Base-by-base conservation (phyloP, 1,140 invertebrate genomes). In the Trichomalopsis sarcophagae region DNA sequence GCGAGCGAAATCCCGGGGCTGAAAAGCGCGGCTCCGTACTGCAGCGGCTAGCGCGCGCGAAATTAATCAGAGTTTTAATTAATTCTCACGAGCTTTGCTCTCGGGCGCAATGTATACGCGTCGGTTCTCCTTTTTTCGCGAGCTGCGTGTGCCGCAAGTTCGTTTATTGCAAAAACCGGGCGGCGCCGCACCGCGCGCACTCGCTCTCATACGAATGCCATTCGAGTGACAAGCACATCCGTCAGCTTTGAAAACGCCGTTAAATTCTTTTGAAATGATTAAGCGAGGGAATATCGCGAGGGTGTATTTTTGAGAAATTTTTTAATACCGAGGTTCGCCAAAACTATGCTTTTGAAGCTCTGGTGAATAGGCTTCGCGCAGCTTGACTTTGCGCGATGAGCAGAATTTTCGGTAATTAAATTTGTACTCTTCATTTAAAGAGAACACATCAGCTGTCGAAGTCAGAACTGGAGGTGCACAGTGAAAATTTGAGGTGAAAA, bases 41-140 rank as follows among this genome's bases (percentile, higher is more conserved):
- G 27, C 27, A 27, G 17, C 17, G 30, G 40, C 7, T 44, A 44
- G 55, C 13, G n/a, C 17, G n/a, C 17, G 73, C 78, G 68, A 86
- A 88, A 86, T 87, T 86, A 87, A 87, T 86, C 87, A 84, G 80
- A 86, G 84, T 87, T 88, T 88, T 88, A 87, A 88, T 88, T 86
- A 88, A 89, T 88, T 87, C 83, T 80, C 76, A 66, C 84, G 21
- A 62, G 55, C 55, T n/a, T 62, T 62, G 73, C 74, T 79, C 62
- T 33, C 14, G 13, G 21, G 23, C 68, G 27, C 30, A 30, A 23
- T 66, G n/a, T n/a, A 71, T 81, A 30, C 78, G 9, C 50, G 10
- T n/a, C 2, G 4, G n/a, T n/a, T 76, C 74, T 75, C 47, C 30
- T 30, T 82, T 75, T 75, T 55, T 21, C 36, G 21, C 66, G 33